Evolutionary conservation across 2,797 vertebrate species (phyloP), one percentile per base, ranked within the genome.

Genomic region (Cynodonichthys magdalenae): DNA sequence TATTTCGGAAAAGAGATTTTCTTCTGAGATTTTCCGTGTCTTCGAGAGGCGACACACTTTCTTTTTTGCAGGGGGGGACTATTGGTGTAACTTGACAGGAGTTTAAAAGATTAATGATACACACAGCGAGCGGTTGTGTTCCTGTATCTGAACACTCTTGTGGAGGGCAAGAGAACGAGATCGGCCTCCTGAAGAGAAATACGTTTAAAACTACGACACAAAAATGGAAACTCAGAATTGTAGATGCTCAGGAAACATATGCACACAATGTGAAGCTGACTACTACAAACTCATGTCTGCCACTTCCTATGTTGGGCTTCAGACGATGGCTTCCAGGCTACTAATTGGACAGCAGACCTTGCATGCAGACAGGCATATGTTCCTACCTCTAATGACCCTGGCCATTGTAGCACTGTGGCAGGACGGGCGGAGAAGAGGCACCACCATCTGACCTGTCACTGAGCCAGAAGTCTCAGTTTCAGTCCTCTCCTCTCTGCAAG

Each of bases 51-150:
- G 67, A 84, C 82, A 81, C 79, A 75, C 58, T 85, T 87, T 67
- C 79, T 87, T 84, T 59, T 59, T 31, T 82, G 82, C 77, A n/a
- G n/a, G 55, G 75, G 73, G 62, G 69, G 62, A 77, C 71, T 74
- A 81, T 80, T 61, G 80, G 78, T 71, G 72, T 62, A 77, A 87
- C 81, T 86, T 84, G 83, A 90, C 80, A 84, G 81, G 78, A 85
- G 74, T 89, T 87, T 89, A 88, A 87, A 90, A 90, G 84, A 90
- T 88, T 89, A 81, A 89, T 87, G 84, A 83, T 83, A 73, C 73
- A 28, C 69, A 56, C 78, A 69, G 53, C 36, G 45, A 70, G 63
- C 11, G 63, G 68, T 52, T 79, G 63, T 58, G 71, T 76, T 84
- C 67, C 59, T 71, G 70, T 34, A 48, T 57, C 66, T 69, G 42